Conservation (phyloP, 2,888 invertebrate species). For the Uloborus plumipes region DNA sequence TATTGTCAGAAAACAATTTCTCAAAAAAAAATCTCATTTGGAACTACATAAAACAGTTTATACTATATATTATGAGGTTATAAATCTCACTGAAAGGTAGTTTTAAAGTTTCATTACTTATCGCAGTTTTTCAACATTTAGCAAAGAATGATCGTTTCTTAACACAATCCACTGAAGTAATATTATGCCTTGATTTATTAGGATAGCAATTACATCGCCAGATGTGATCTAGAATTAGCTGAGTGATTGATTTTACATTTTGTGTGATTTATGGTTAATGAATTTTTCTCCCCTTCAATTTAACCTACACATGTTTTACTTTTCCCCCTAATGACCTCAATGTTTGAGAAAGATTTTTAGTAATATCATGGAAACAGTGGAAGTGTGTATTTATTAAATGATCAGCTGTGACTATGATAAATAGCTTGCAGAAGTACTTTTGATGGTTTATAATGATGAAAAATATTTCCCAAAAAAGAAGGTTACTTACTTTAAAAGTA, state of each 20-base stretch:
- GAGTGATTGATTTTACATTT: slow-evolving; percentile 20
- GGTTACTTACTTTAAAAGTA: not conserved
- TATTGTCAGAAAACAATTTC: too few relatives aligned
- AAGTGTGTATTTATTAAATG: slow-evolving; percentile 12
- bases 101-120: slow-evolving; percentile 1
- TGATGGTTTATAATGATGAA: too few relatives aligned
- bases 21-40: too few relatives aligned
- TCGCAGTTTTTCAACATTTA: not conserved
- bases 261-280: not conserved
- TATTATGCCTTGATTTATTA: slow-evolving; percentile 13
- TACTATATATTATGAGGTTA: not conserved
- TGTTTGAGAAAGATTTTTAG: too few relatives aligned
- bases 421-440: not conserved
- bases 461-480: not conserved
- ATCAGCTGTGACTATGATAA: slow-evolving; percentile 5
- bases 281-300: not conserved
- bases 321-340: not conserved
- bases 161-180: slow-evolving; percentile 1
- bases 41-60: not conserved
- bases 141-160: not conserved
- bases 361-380: not conserved
- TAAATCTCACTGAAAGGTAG: not conserved
- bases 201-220: slow-evolving; percentile 10
- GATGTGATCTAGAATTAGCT: slow-evolving; percentile 10
- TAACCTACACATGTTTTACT: not conserved